A percentile compares a stretch with the other conserved stretches of the same genome.
phyloP scores from a whole-genome alignment of 2,113 vertebrate genomes.

The Sander vitreus region DNA sequence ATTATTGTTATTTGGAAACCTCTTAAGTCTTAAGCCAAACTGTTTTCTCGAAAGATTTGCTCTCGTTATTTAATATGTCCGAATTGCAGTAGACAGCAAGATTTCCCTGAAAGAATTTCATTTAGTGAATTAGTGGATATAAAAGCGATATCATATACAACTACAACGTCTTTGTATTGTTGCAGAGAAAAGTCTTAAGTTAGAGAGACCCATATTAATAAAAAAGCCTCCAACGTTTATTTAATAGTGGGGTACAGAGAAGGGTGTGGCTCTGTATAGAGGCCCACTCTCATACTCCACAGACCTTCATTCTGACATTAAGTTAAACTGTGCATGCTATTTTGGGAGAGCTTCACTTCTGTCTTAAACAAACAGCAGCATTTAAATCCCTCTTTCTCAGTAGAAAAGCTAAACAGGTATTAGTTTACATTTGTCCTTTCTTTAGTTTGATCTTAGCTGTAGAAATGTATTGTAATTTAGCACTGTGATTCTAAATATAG shows the following conservation, averaged over 20 bases:
- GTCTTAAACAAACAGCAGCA: conserved; percentile 46
- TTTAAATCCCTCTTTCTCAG: neutral
- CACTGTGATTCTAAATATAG: neutral
- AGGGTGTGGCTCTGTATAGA: conserved; percentile 62
- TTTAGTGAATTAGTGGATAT: neutral
- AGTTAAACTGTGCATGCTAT: conserved; percentile 59
- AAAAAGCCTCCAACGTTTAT: neutral
- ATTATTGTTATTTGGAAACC: neutral
- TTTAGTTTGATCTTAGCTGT: neutral
- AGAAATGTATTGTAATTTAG: neutral
- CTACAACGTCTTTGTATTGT: neutral
- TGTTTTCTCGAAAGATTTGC: conserved; percentile 11
- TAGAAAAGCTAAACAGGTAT: neutral
- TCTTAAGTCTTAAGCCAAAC: neutral
- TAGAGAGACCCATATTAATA: neutral
- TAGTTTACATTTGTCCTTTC: neutral
- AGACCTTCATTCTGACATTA: conserved; percentile 45
- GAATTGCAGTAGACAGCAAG: neutral
- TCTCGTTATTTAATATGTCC: conserved; percentile 6
- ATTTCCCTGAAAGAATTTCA: neutral
- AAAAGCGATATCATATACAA: neutral
- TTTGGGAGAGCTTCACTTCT: conserved; percentile 50
- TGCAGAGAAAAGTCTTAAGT: neutral
- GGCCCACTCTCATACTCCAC: conserved; percentile 12
- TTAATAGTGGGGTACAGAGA: conserved; percentile 19